These are phyloP conservation scores for Ahaetulla prasina DNA, from an alignment of 2,113 vertebrate genomes.

Conservation along the genomic window DNA sequence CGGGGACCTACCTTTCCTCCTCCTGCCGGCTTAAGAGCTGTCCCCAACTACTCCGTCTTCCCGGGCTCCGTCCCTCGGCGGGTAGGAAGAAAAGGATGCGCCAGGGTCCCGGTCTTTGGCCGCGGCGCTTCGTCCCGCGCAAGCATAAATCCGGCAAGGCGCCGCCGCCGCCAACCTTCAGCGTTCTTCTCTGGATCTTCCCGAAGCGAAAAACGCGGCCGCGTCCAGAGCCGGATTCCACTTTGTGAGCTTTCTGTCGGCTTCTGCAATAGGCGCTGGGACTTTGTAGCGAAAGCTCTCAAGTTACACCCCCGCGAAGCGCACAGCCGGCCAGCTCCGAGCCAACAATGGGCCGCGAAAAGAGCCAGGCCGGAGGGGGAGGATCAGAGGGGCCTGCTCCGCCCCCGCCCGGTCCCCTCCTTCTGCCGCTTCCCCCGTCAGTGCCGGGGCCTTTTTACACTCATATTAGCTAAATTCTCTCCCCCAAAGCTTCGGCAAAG, in stretches of 20 bases:
- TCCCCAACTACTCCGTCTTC: background rate
- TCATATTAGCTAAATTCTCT: constrained; percentile 27
- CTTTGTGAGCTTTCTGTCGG: background rate
- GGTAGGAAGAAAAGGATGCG: background rate
- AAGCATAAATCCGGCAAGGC: background rate
- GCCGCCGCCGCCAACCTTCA: background rate
- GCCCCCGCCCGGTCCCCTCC: background rate
- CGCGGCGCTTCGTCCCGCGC: background rate
- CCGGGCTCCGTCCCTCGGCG: background rate
- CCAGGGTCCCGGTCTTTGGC: background rate
- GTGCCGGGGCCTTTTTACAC: constrained; percentile 2
- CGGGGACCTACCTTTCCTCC: background rate
- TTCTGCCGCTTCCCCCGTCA: background rate
- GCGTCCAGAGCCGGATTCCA: background rate
- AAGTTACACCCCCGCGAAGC: constrained; percentile 48
- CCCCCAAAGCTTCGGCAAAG: constrained; percentile 13
- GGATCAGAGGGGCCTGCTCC: background rate
- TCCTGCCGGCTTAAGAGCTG: background rate
- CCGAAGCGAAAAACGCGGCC: background rate
- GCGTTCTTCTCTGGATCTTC: background rate
- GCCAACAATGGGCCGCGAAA: constrained; percentile 19
- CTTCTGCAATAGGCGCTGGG: constrained; percentile 29
- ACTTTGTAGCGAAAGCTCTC: constrained; percentile 56
- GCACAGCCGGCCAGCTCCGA: constrained; percentile 4
- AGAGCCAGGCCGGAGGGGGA: constrained; percentile 9